These are phyloP conservation scores for Bombyx mandarina DNA, from an alignment of 1,140 invertebrate species.

Conservation along the genomic window DNA sequence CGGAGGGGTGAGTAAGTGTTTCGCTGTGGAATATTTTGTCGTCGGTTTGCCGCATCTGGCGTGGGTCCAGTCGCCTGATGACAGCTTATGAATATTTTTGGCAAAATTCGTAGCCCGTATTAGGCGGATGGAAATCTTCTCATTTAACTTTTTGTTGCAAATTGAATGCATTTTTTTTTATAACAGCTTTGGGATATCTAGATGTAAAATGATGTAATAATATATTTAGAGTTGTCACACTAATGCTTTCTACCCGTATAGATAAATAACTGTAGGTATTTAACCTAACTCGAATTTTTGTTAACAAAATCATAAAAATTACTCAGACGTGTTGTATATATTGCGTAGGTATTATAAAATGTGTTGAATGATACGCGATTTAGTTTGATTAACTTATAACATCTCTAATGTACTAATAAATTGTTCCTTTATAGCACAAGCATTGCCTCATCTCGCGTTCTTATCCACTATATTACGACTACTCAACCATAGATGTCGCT, in stretches of 20 bases:
- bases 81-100: constrained; percentile 71
- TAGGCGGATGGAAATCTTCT: constrained; percentile 32
- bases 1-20: constrained; percentile 58
- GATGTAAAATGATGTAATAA: too few species aligned
- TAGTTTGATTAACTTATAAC: too few species aligned
- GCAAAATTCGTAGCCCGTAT: constrained; percentile 48
- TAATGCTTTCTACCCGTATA: too few species aligned
- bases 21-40: constrained; percentile 66
- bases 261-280: too few species aligned
- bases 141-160: constrained; percentile 46
- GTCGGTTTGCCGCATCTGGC: constrained; percentile 62
- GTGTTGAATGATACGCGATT: too few species aligned
- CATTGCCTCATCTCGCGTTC: constrained; percentile 11
- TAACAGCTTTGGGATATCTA: too few species aligned
- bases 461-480: constrained; percentile 19
- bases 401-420: too few species aligned
- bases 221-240: too few species aligned
- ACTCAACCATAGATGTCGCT: constrained; percentile 60
- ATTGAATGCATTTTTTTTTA: constrained; percentile 30
- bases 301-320: too few species aligned
- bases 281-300: too few species aligned
- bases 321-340: too few species aligned
- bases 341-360: too few species aligned
- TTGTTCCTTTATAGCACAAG: neutral
- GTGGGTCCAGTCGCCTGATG: constrained; percentile 63